Conservation (phyloP, 2,888 invertebrate species). For the Macaria notata region DNA sequence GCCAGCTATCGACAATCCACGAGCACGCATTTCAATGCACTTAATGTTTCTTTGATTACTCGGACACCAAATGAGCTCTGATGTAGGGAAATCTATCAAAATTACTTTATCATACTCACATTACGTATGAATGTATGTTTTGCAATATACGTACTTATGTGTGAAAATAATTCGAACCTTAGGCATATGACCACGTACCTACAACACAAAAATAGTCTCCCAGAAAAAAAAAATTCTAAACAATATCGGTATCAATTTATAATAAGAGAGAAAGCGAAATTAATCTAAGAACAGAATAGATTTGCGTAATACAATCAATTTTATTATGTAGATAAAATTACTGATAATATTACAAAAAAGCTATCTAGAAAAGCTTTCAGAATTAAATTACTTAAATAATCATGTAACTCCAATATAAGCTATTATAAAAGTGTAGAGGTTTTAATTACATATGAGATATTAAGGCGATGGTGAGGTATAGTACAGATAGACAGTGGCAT, state of each 20-base stretch:
- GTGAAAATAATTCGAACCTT: no score
- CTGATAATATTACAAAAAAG: constrained; percentile 21
- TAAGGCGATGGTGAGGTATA: no score
- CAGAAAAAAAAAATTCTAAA: background rate
- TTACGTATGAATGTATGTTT: no score
- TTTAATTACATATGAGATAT: no score
- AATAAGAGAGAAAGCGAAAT: constrained; percentile 18
- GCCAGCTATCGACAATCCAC: constrained; percentile 27
- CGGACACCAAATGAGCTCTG: constrained; percentile 19
- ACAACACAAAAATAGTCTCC: no score
- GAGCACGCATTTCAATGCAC: constrained; percentile 35
- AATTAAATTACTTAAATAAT: background rate
- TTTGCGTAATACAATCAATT: constrained; percentile 27
- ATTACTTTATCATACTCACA: background rate
- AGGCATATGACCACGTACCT: no score
- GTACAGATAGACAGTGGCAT: no score
- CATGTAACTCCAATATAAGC: no score
- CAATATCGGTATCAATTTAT: constrained; percentile 3
- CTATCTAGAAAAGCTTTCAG: constrained; percentile 38
- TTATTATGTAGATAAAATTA: constrained; percentile 12
- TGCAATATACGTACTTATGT: no score
- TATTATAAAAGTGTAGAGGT: no score
- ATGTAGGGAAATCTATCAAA: constrained; percentile 4
- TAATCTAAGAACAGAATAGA: constrained; percentile 25
- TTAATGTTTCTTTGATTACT: constrained; percentile 45